Evolutionary conservation across 2,797 vertebrate genomes (phyloP).

Genomic region (Acestrorhynchus altus): DNA sequence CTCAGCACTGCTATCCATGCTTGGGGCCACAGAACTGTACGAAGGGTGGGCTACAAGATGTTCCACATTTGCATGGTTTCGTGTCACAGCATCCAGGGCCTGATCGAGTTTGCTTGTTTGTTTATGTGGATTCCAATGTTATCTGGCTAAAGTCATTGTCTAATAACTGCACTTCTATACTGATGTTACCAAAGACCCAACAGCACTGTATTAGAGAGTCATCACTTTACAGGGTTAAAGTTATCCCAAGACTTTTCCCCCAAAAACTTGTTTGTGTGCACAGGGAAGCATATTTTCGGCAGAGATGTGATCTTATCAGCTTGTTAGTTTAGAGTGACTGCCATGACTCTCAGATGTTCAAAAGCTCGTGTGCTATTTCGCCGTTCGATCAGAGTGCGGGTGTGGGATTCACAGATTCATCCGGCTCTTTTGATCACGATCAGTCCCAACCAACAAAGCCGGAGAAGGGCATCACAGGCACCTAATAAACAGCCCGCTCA

Average conservation of each 20-base stretch:
- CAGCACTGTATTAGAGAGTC: neutral
- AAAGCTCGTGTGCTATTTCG: slow-evolving; percentile 33
- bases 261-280: slow-evolving; percentile 1
- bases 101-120: no score
- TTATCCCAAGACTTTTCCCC: slow-evolving; percentile 16
- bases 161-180: neutral
- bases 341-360: slow-evolving; percentile 44
- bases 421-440: slow-evolving; percentile 60
- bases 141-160: no score
- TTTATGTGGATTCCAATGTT: no score
- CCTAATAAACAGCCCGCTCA: slow-evolving; percentile 55
- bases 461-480: slow-evolving; percentile 38
- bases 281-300: slow-evolving; percentile 43
- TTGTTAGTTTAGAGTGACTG: slow-evolving; percentile 42
- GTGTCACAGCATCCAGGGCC: no score
- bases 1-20: no score
- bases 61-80: no score
- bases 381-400: neutral
- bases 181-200: no score
- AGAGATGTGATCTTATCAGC: slow-evolving; percentile 44
- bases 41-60: no score
- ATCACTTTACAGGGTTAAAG: slow-evolving; percentile 14
- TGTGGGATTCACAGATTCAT: slow-evolving; percentile 47
- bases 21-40: no score
- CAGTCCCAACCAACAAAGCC: slow-evolving; percentile 46